These are phyloP conservation scores for Mormyrus lacerda DNA, from an alignment of 2,113 vertebrate species.

Conservation along the genomic window DNA sequence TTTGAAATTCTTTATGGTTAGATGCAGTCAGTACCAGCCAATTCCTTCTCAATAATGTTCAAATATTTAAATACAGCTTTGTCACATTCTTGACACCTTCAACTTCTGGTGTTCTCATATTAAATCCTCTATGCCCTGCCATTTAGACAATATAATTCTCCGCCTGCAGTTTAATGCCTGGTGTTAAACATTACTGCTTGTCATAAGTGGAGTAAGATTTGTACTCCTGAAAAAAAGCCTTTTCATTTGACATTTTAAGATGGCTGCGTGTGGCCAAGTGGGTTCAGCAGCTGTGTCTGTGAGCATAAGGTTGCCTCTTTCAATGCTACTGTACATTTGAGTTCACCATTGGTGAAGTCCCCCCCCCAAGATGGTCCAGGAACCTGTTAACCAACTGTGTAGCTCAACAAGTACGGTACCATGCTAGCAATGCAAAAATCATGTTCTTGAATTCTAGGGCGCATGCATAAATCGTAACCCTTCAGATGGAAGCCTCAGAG, in stretches of 20 bases:
- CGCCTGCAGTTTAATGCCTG: background rate
- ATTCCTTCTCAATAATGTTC: background rate
- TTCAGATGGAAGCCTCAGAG: background rate
- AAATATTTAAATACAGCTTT: slow-evolving; percentile 1
- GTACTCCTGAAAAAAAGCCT: background rate
- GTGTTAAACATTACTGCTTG: background rate
- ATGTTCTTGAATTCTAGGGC: background rate
- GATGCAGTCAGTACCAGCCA: background rate
- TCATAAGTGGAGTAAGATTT: background rate
- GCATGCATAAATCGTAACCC: background rate
- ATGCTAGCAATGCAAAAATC: background rate
- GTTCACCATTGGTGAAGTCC: background rate
- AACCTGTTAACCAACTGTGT: background rate
- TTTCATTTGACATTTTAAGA: background rate
- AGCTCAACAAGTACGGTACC: background rate
- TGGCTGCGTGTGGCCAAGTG: background rate
- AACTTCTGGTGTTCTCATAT: background rate
- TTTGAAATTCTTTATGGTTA: background rate
- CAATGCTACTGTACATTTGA: background rate
- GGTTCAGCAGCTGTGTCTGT: background rate
- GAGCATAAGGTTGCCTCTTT: background rate
- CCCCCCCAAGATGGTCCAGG: no score
- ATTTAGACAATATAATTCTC: background rate
- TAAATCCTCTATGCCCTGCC: background rate
- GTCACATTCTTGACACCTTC: background rate